Percentiles rank a stretch among this genome's conserved stretches.
These are phyloP conservation scores for Trichoplusia ni DNA, from an alignment of 1,140 invertebrate genomes.

Conservation along the genomic window DNA sequence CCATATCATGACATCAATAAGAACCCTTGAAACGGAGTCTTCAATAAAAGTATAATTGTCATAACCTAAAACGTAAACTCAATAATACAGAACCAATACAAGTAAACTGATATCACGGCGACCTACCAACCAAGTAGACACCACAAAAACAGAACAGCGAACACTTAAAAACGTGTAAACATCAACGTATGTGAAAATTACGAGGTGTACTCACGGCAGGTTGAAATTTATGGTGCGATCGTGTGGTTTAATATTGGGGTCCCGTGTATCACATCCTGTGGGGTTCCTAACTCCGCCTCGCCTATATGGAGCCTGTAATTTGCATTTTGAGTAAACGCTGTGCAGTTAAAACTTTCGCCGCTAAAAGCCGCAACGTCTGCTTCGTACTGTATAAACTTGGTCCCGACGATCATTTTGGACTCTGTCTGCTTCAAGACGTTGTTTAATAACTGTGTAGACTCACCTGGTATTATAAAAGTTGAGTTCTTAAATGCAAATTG, in stretches of 20 bases:
- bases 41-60: too few species aligned
- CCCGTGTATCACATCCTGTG: conserved; percentile 64
- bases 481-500: not conserved
- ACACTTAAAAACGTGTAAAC: conserved; percentile 53
- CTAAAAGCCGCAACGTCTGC: conserved; percentile 60
- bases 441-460: conserved; percentile 28
- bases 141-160: conserved; percentile 10
- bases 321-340: conserved; percentile 69
- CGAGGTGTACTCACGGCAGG: conserved; percentile 49
- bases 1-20: too few species aligned
- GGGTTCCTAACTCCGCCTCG: conserved; percentile 52
- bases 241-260: conserved; percentile 74
- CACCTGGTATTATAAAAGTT: conserved; percentile 3
- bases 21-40: too few species aligned
- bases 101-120: too few species aligned
- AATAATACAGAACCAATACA: too few species aligned
- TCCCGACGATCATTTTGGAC: conserved; percentile 36
- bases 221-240: conserved; percentile 65
- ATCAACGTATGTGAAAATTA: conserved; percentile 51
- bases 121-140: not conserved
- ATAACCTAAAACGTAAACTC: too few species aligned
- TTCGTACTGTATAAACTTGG: conserved; percentile 52
- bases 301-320: conserved; percentile 64
- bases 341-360: conserved; percentile 68
- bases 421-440: conserved; percentile 24